Conservation (phyloP, 2,888 invertebrate genomes). For the Netelia melanura region DNA sequence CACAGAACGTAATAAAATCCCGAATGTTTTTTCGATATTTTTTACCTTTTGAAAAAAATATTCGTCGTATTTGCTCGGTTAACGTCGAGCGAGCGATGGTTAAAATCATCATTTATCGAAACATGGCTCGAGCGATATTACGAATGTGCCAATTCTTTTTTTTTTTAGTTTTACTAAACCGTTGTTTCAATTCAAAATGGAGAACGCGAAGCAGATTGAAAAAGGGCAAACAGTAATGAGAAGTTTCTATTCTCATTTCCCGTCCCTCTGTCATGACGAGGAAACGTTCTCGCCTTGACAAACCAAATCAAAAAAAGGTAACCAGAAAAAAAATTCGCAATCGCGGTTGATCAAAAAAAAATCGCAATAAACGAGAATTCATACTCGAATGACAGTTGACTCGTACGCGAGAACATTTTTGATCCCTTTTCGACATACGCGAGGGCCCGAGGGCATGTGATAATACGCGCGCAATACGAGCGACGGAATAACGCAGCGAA, state of each 20-base stretch:
- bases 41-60: no score
- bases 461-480: conserved; percentile 21
- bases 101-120: no score
- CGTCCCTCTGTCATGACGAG: not conserved
- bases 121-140: no score
- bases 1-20: no score
- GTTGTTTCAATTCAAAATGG: not conserved
- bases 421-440: not conserved
- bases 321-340: no score
- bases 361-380: conserved; percentile 37
- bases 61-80: no score
- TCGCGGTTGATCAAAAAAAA: conserved; percentile 43
- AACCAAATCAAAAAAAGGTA: no score
- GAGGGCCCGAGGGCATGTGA: not conserved
- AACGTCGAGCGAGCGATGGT: no score
- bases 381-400: not conserved
- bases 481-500: conserved; percentile 5
- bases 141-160: not conserved
- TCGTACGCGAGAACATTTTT: not conserved
- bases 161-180: not conserved
- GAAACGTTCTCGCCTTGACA: no score
- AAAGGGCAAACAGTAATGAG: not conserved
- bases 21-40: no score
- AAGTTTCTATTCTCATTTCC: not conserved
- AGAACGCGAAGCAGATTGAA: not conserved